phyloP scores from a whole-genome alignment of 2,888 invertebrate genomes.

The Diarsia brunnea region DNA sequence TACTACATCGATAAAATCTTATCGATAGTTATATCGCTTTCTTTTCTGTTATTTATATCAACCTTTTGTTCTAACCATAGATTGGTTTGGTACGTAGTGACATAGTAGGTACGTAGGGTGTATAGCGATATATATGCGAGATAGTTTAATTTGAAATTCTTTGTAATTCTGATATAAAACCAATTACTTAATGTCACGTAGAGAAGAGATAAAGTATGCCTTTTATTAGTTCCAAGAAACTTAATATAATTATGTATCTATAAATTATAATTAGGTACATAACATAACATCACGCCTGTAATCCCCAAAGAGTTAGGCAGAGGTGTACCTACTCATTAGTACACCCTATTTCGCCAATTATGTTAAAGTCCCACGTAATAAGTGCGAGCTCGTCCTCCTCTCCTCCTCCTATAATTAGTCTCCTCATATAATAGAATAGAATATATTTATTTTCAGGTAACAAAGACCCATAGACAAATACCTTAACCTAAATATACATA shows the following conservation, averaged over 20 bases:
- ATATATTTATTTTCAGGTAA: too few relatives aligned
- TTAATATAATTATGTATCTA: background rate
- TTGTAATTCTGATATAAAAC: background rate
- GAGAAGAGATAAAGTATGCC: background rate
- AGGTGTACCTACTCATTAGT: too few relatives aligned
- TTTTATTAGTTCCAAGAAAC: conserved; percentile 9
- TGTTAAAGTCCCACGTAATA: too few relatives aligned
- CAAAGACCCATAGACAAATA: too few relatives aligned
- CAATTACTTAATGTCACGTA: conserved; percentile 14
- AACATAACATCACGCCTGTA: too few relatives aligned
- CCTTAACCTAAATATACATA: too few relatives aligned
- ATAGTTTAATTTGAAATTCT: background rate
- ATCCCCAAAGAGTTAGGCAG: too few relatives aligned
- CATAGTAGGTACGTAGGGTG: background rate
- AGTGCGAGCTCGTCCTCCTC: too few relatives aligned
- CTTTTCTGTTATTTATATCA: conserved; percentile 7
- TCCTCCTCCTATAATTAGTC: too few relatives aligned
- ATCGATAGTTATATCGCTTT: conserved; percentile 25
- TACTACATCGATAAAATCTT: conserved; percentile 29
- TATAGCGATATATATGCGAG: background rate
- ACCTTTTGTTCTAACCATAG: background rate
- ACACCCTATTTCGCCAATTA: too few relatives aligned
- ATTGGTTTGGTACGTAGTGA: too few relatives aligned
- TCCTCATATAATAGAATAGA: too few relatives aligned
- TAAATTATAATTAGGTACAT: background rate